Percentiles rank a stretch among this genome's conserved stretches.
These are phyloP conservation scores for Turritopsis dohrnii DNA, from an alignment of 30 jellyfish, hydroid and myxozoan genomes.

Conservation along the genomic window DNA sequence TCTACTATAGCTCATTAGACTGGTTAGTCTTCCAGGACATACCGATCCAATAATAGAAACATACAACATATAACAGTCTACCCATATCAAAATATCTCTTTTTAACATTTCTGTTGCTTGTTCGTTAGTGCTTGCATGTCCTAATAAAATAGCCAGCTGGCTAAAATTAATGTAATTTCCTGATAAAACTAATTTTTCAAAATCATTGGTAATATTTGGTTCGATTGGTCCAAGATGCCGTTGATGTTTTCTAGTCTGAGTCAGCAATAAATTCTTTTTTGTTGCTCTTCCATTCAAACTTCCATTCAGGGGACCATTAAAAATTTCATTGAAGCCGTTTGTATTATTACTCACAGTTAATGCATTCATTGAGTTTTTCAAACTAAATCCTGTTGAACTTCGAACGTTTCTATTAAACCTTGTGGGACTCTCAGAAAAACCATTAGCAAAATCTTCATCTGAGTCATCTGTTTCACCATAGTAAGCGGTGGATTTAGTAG, in stretches of 20 bases:
- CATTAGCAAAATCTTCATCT: constrained; percentile 9
- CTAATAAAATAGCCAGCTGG: constrained; percentile 47
- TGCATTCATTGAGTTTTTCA: constrained; percentile 26
- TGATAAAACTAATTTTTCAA: constrained; percentile 58
- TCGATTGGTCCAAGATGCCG: constrained; percentile 69
- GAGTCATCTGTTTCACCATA: constrained; percentile 30
- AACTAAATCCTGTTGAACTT: constrained; percentile 23
- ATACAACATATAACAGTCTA: constrained; percentile 67
- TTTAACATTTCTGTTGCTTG: constrained; percentile 40
- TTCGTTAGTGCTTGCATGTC: constrained; percentile 44
- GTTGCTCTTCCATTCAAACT: not conserved
- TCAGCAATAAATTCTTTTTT: not conserved
- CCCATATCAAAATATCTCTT: constrained; percentile 71
- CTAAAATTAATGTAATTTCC: constrained; percentile 54
- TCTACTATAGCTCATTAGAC: constrained; percentile 55
- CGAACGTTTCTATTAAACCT: not conserved
- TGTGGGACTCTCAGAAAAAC: constrained; percentile 6
- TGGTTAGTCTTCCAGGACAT: constrained; percentile 71
- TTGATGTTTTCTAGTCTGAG: constrained; percentile 29
- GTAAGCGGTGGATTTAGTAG: constrained; percentile 20
- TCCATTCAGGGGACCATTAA: not conserved
- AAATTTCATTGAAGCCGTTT: not conserved
- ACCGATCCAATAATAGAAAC: constrained; percentile 59
- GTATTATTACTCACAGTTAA: constrained; percentile 6
- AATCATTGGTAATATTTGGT: constrained; percentile 68